Base-by-base conservation (phyloP, 2,888 invertebrate species). In the Caenorhabditis sp. region DNA sequence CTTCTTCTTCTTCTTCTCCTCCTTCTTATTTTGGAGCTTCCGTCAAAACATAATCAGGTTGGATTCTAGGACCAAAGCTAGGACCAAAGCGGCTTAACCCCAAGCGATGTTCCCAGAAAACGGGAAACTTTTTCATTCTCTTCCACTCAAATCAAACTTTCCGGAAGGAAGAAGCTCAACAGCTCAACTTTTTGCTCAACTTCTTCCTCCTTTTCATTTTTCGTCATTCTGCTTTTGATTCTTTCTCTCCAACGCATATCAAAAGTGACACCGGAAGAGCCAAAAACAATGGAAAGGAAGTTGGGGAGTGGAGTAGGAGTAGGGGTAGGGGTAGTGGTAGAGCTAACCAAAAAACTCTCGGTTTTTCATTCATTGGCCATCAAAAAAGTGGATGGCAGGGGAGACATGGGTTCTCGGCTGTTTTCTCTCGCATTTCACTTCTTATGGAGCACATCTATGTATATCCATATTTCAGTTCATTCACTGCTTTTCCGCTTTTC, bases 261-360 rank as follows among this genome's bases (percentile, higher is more conserved):
- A 70, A 70, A 62, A 62, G 62, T 62, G 55, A 62, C 71, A 55
- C 62, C 62, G 71, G 62, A 71, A 71, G 32, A n/a, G 18, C 20
- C 5, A 40, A 40, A 37, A n/a, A 50, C 51, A 50, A 53, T 13
- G 62, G n/a, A n/a, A n/a, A n/a, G n/a, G n/a, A n/a, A n/a, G n/a
- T n/a, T n/a, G n/a, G n/a, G n/a, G n/a, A n/a, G n/a, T n/a, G n/a
- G n/a, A 56, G 26, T 26, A 24, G 24, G 55, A 56, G 26, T 26
- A 24, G 24, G 55, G 20, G 18, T 15, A 32, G 11, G 15, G 11
- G n/a, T 26, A 40, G 37, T 11, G 28, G 32, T 9, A 9, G 55
- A 55, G 40, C 40, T 40, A 53, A 64, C 53, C 61, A 53, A 64
- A 71, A 71, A 53, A 62, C 40, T 62, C 13, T 47, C 47, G 47